These are phyloP conservation scores for Patella ulyssiponensis DNA, from an alignment of 2,888 invertebrate genomes.

Conservation along the genomic window DNA sequence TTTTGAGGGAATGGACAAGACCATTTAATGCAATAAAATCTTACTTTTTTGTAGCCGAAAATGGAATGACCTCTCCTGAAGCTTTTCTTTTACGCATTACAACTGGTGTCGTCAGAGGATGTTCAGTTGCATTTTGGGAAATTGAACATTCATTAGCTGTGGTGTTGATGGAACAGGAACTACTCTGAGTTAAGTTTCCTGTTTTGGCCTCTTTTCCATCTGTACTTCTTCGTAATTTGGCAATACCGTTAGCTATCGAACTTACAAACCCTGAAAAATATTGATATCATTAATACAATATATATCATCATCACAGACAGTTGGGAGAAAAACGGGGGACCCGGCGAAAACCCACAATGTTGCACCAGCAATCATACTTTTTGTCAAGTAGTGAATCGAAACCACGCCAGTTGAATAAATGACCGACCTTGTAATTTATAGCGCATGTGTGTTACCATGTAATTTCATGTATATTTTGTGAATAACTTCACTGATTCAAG, in stretches of 20 bases:
- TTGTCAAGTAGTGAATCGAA: too few relatives aligned
- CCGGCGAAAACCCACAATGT: too few relatives aligned
- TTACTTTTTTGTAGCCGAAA: constrained; percentile 66
- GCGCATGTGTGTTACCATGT: too few relatives aligned
- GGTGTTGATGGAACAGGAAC: constrained; percentile 21
- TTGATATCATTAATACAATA: too few relatives aligned
- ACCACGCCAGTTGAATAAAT: too few relatives aligned
- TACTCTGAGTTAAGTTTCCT: constrained; percentile 43
- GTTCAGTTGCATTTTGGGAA: background rate
- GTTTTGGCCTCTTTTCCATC: constrained; percentile 45
- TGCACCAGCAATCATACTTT: too few relatives aligned
- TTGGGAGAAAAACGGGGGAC: too few relatives aligned
- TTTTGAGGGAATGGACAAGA: background rate
- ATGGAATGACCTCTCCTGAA: constrained; percentile 53
- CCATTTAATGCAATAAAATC: constrained; percentile 17
- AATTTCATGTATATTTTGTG: too few relatives aligned
- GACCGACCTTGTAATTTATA: too few relatives aligned
- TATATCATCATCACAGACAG: too few relatives aligned
- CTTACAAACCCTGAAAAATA: constrained; percentile 61
- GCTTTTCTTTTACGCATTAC: constrained; percentile 60
- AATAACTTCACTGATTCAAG: too few relatives aligned
- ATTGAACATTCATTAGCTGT: constrained; percentile 7
- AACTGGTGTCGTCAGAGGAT: constrained; percentile 53
- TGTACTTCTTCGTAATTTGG: constrained; percentile 63
- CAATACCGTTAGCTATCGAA: constrained; percentile 65